A percentile compares a stretch with the other conserved stretches of the same genome.
Conservation (phyloP, 2,113 vertebrate genomes). For the Trichechus manatus region DNA sequence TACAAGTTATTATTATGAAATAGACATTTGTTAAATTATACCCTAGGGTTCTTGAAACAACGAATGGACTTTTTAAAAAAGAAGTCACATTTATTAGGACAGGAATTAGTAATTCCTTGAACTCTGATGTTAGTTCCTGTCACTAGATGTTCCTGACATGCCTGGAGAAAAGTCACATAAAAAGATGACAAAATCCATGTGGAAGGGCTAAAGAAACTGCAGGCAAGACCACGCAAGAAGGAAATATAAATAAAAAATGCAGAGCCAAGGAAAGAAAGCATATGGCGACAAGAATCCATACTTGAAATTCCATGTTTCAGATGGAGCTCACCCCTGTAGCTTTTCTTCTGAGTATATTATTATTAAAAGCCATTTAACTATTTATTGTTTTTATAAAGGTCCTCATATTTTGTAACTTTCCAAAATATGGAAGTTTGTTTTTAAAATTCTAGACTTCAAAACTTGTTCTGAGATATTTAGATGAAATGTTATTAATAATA, state of each 20-base stretch:
- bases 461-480: background rate
- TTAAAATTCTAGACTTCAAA: background rate
- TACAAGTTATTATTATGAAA: background rate
- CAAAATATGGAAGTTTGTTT: background rate
- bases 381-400: background rate
- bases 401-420: background rate
- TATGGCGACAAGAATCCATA: background rate
- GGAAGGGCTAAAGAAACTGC: background rate
- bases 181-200: background rate
- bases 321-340: accelerated
- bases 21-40: conserved; percentile 15
- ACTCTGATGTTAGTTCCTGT: background rate
- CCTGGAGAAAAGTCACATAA: background rate
- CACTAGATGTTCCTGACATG: background rate
- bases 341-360: background rate
- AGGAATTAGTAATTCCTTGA: background rate
- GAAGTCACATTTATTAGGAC: background rate
- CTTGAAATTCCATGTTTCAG: background rate
- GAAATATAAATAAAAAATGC: background rate
- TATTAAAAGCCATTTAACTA: background rate
- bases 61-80: background rate
- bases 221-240: background rate
- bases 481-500: background rate
- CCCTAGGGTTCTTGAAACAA: conserved; percentile 42
- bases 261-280: background rate